A percentile compares a stretch with the other conserved stretches of the same genome.
Evolutionary conservation across 2,888 invertebrate genomes (phyloP).

Genomic region (Calliphora vomitoria): DNA sequence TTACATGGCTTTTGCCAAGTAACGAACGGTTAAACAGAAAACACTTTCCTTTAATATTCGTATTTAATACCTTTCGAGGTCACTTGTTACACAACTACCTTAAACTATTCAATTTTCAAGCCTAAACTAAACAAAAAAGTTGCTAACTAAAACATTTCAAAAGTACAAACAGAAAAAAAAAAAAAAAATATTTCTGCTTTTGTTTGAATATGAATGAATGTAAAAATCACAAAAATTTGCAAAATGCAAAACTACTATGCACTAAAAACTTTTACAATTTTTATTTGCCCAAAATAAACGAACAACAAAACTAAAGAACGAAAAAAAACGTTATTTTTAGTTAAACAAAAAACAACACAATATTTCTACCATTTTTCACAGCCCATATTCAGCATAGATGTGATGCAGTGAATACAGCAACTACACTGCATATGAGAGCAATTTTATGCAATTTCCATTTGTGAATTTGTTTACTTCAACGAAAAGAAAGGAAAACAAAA

Average conservation of each 20-base stretch:
- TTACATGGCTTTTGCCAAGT: too few species aligned
- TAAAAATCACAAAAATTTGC: background rate
- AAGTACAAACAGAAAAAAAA: background rate
- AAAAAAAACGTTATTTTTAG: background rate
- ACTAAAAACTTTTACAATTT: conserved; percentile 29
- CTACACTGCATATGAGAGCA: conserved; percentile 34
- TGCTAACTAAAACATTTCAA: background rate
- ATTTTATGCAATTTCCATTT: conserved; percentile 73
- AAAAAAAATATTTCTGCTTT: background rate
- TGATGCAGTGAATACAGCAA: background rate
- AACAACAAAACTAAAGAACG: too few species aligned
- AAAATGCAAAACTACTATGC: conserved; percentile 1
- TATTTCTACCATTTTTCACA: conserved; percentile 17
- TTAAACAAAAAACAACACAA: background rate
- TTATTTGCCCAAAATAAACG: conserved; percentile 25
- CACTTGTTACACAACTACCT: background rate
- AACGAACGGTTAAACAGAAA: too few species aligned
- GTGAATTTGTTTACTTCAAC: conserved; percentile 72
- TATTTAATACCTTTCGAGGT: background rate
- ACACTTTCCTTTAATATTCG: too few species aligned
- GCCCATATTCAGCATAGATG: conserved; percentile 32
- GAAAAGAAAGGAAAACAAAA: conserved; percentile 2
- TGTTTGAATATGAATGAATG: background rate
- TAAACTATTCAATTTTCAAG: background rate
- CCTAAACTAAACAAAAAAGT: background rate